A percentile compares a stretch with the other conserved stretches of the same genome.
These are phyloP conservation scores for Chaetorhynchus papuensis DNA, from an alignment of 2,113 vertebrate genomes.

Conservation along the genomic window DNA sequence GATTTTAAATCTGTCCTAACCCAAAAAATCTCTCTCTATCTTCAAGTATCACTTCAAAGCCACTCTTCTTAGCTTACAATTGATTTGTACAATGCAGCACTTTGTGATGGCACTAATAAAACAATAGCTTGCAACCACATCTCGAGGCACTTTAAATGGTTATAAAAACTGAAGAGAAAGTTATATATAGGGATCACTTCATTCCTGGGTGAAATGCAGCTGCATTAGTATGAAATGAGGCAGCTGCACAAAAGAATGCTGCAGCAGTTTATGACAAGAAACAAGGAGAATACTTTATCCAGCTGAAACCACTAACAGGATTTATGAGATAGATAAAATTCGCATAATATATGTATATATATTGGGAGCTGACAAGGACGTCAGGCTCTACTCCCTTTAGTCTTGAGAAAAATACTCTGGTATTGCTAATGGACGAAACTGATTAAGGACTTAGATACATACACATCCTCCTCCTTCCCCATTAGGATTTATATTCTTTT, in stretches of 20 bases:
- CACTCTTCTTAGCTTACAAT: not conserved
- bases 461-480: not conserved
- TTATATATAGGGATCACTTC: constrained; percentile 38
- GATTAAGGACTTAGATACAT: not conserved
- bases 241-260: constrained; percentile 23
- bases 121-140: constrained; percentile 7
- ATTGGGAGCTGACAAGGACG: constrained; percentile 24
- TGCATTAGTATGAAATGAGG: constrained; percentile 48
- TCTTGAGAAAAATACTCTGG: not conserved
- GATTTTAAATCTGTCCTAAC: not conserved
- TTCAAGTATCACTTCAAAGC: not conserved
- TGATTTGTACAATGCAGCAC: constrained; percentile 25
- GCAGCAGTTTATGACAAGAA: constrained; percentile 49
- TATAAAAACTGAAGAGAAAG: constrained; percentile 42
- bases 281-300: constrained; percentile 35
- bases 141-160: not conserved
- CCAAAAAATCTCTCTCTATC: not conserved
- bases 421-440: constrained; percentile 1
- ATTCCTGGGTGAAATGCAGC: constrained; percentile 37
- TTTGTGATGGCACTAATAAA: constrained; percentile 32
- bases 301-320: constrained; percentile 12
- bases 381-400: not conserved
- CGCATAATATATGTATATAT: not conserved
- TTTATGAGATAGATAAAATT: constrained; percentile 47
- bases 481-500: constrained; percentile 7